Conservation (phyloP, 2,113 vertebrate genomes). For the Epinephelus fuscoguttatus region DNA sequence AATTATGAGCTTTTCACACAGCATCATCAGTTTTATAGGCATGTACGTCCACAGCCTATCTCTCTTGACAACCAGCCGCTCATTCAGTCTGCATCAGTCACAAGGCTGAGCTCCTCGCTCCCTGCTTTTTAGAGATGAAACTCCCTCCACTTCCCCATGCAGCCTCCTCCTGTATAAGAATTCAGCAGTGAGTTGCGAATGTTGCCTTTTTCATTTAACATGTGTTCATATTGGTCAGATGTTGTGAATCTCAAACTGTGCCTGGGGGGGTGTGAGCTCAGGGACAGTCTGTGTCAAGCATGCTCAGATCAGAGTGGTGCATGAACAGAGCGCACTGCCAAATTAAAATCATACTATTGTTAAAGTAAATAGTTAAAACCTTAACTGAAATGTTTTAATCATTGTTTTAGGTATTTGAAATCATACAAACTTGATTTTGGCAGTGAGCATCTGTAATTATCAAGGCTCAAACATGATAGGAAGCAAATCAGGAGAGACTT, state of each 20-base stretch:
- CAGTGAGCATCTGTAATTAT: not conserved
- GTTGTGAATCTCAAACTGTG: not conserved
- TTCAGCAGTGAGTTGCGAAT: not conserved
- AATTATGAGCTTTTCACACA: slow-evolving; percentile 1
- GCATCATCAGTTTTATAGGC: not conserved
- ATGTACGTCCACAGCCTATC: not conserved
- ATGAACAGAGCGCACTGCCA: not conserved
- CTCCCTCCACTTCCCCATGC: not conserved
- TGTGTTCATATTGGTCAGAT: not conserved
- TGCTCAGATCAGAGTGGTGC: too few relatives aligned
- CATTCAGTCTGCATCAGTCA: not conserved
- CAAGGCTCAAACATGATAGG: not conserved
- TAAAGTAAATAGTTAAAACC: not conserved
- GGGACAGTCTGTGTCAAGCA: slow-evolving; percentile 1
- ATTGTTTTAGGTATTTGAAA: not conserved
- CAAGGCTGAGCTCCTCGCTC: not conserved
- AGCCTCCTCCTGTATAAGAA: not conserved
- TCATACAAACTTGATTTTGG: not conserved
- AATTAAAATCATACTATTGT: slow-evolving; percentile 8
- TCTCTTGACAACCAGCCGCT: not conserved
- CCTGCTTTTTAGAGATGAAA: not conserved
- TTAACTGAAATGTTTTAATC: not conserved
- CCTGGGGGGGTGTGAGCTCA: too few relatives aligned
- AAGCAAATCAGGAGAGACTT: too few relatives aligned
- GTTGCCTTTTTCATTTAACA: not conserved